These are phyloP conservation scores for Axinella damicornis DNA, from an alignment of 37 sponge, comb jelly and placozoan species.

Conservation along the genomic window DNA sequence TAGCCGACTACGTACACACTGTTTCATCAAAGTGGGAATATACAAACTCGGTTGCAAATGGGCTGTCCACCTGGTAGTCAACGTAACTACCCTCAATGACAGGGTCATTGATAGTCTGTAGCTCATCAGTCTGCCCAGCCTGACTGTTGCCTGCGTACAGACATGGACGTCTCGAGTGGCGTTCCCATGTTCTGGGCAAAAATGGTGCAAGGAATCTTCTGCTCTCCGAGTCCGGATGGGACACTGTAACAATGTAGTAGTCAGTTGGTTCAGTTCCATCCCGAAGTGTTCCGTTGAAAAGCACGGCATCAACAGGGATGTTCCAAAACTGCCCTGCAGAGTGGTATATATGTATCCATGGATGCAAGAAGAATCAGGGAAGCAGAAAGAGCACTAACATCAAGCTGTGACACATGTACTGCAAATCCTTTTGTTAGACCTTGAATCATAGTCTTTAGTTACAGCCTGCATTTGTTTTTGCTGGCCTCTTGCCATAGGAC, in stretches of 20 bases:
- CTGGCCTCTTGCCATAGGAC: no score
- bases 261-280: neutral
- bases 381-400: no score
- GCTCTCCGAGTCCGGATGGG: neutral
- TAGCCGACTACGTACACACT: no score
- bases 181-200: conserved; percentile 17
- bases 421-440: no score
- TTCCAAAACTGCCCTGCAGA: conserved; percentile 84
- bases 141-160: conserved; percentile 26
- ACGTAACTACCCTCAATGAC: conserved; percentile 42
- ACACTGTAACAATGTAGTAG: conserved; percentile 18
- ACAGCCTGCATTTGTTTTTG: no score
- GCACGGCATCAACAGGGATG: conserved; percentile 22
- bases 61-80: conserved; percentile 4
- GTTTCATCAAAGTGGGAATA: conserved; percentile 11
- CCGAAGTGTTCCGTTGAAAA: conserved; percentile 1
- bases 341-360: no score
- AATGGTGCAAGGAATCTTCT: conserved; percentile 12
- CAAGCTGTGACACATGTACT: no score
- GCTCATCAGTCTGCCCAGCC: conserved; percentile 8
- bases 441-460: no score
- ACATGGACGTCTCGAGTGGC: neutral
- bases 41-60: conserved; percentile 24
- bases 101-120: neutral
- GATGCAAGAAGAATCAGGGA: no score